Evolutionary conservation across 2,113 vertebrate genomes (phyloP).

Genomic region (Pygoscelis adeliae): DNA sequence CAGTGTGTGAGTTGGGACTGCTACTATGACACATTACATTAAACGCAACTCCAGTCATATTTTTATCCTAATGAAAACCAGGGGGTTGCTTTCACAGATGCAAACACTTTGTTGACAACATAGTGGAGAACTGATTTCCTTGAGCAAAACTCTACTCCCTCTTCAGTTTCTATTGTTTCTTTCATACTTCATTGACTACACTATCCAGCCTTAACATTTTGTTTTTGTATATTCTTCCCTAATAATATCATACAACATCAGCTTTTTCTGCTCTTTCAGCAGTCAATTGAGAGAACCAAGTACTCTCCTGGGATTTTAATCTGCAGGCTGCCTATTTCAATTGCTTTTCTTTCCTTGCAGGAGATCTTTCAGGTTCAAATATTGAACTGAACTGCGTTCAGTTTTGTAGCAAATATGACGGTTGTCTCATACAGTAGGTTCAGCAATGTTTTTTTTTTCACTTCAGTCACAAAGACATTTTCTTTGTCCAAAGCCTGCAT

Average conservation of each 20-base stretch:
- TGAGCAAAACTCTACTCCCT: slow-evolving; percentile 20
- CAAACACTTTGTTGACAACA: neutral
- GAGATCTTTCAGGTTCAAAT: slow-evolving; percentile 19
- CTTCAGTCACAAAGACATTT: neutral
- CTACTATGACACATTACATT: neutral
- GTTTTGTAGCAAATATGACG: neutral
- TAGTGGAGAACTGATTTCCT: slow-evolving; percentile 7
- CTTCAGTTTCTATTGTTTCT: slow-evolving; percentile 13
- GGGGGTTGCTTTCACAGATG: neutral
- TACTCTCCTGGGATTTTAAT: slow-evolving; percentile 39
- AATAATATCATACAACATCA: slow-evolving; percentile 50
- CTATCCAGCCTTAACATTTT: slow-evolving; percentile 43
- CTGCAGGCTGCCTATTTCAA: slow-evolving; percentile 32
- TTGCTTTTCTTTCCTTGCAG: slow-evolving; percentile 21
- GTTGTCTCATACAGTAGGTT: neutral
- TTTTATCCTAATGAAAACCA: neutral
- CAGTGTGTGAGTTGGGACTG: neutral
- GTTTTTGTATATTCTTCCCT: slow-evolving; percentile 37
- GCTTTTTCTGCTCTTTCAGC: slow-evolving; percentile 38
- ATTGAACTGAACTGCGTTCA: neutral
- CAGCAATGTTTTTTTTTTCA: neutral
- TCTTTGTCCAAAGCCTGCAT: neutral
- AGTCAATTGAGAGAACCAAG: slow-evolving; percentile 37
- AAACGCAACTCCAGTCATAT: neutral
- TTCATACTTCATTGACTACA: slow-evolving; percentile 46